phyloP scores from a whole-genome alignment of 2,888 invertebrate species.

The Daptonema setosum region DNA sequence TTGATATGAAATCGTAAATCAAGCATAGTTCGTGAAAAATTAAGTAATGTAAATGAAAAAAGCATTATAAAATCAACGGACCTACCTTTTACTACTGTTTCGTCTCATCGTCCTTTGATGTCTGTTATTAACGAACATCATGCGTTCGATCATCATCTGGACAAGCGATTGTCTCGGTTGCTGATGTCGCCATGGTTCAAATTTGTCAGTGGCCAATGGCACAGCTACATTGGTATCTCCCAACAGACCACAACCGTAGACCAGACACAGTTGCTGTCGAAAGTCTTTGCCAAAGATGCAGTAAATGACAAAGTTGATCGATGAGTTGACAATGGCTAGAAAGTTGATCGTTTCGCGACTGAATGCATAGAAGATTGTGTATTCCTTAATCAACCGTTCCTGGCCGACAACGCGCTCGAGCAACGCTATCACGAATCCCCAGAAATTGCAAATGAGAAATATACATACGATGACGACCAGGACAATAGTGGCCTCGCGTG shows the following conservation, averaged over 20 bases:
- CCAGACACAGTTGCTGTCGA: constrained; percentile 17
- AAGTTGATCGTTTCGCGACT: constrained; percentile 46
- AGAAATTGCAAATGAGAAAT: constrained; percentile 22
- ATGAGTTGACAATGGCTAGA: constrained; percentile 82
- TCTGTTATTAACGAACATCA: too few species aligned
- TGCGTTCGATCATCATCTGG: too few species aligned
- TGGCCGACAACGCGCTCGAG: constrained; percentile 17
- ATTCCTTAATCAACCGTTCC: constrained; percentile 12
- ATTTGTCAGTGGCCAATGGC: background rate
- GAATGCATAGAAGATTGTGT: constrained; percentile 19
- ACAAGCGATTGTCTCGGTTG: too few species aligned
- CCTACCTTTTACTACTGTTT: too few species aligned
- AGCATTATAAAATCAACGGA: too few species aligned
- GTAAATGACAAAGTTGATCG: constrained; percentile 89
- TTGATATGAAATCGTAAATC: too few species aligned
- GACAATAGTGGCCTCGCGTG: constrained; percentile 19
- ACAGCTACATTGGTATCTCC: too few species aligned
- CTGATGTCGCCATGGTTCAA: background rate
- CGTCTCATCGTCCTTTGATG: too few species aligned
- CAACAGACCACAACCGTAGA: constrained; percentile 18
- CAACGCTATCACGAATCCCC: constrained; percentile 21
- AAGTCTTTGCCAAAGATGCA: constrained; percentile 82
- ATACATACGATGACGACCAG: constrained; percentile 21
- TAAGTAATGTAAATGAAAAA: too few species aligned
- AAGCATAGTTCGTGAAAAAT: too few species aligned